Conservation (phyloP, 2,797 vertebrate genomes). For the Cryptoprocta ferox region DNA sequence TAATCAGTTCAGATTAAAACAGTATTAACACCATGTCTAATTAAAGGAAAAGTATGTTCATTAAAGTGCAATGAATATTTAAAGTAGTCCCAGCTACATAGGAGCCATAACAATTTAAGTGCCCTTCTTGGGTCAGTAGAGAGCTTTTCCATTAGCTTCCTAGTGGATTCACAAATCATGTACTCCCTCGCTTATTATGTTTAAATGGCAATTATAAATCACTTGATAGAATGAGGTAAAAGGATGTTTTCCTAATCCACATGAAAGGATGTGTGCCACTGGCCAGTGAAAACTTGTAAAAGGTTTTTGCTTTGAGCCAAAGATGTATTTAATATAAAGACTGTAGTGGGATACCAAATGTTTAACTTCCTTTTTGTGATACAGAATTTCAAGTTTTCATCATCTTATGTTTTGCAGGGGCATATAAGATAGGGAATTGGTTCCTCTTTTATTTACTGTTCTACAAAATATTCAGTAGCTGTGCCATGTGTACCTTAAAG, state of each 20-base stretch:
- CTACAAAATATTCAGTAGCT: not conserved
- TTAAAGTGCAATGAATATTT: constrained; percentile 62
- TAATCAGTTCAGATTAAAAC: constrained; percentile 46
- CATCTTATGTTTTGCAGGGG: not conserved
- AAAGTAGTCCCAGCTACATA: constrained; percentile 29
- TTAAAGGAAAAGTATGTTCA: constrained; percentile 64
- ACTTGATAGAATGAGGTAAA: not conserved
- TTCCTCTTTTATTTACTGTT: not conserved
- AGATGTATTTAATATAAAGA: no score
- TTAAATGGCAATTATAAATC: constrained; percentile 69
- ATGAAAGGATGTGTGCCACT: not conserved
- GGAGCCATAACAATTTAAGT: not conserved
- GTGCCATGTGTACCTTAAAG: not conserved
- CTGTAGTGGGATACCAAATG: no score
- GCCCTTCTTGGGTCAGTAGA: constrained; percentile 67
- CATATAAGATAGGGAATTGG: not conserved
- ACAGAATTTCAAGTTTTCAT: no score
- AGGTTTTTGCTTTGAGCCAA: no score
- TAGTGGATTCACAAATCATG: constrained; percentile 53
- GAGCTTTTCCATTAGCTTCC: constrained; percentile 41
- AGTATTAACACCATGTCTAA: constrained; percentile 55
- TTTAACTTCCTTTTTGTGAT: no score
- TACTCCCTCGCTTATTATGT: constrained; percentile 47
- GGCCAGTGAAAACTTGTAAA: not conserved
- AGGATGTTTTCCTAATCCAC: not conserved